Base-by-base conservation (phyloP, 2,113 vertebrate genomes). In the Menura novaehollandiae region DNA sequence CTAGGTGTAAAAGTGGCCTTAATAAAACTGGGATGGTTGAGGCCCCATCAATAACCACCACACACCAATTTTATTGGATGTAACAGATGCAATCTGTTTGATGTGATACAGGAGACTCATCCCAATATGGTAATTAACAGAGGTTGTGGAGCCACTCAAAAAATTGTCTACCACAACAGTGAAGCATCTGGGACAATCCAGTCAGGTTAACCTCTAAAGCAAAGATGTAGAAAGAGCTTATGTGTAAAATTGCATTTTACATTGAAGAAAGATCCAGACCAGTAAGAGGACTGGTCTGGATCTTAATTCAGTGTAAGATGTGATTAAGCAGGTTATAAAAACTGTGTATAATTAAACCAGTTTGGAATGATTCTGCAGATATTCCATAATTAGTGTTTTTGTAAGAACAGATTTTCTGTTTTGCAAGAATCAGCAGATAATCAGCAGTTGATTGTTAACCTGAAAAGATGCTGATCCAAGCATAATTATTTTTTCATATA, bases 361-460 rank as follows among this genome's bases (percentile, higher is more conserved):
- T 97, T 93, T 97, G 81, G 92, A 94, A 71, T 82, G 79, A 91
- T 95, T 97, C 93, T 93, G 95, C 95, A 97, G 87, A 97, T 97
- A 96, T 84, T 95, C 94, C 47, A 91, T 98, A 97, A 98, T 97
- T 97, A 97, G 91, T 96, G 95, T 96, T 97, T 97, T 96, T 94
- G 96, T 95, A 91, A 96, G 94, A 94, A 77, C 91, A 90, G 69
- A 92, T 96, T 95, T 95, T 75, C 76, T 79, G 63, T 93, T 91
- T 96, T 91, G 91, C 96, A 97, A 89, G 96, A 95, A 91, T 94
- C 96, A 97, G 96, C 95, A 97, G 92, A 97, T 85, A 97, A 97
- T 96, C 89, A 72, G 66, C 51, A 94, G 90, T 33, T 93, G 93
- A 97, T 94, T 95, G 89, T 96, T 94, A 96, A 93, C 69, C 64